These are phyloP conservation scores for Poeciliopsis occidentalis DNA, from an alignment of 2,113 vertebrate genomes.

Conservation along the genomic window DNA sequence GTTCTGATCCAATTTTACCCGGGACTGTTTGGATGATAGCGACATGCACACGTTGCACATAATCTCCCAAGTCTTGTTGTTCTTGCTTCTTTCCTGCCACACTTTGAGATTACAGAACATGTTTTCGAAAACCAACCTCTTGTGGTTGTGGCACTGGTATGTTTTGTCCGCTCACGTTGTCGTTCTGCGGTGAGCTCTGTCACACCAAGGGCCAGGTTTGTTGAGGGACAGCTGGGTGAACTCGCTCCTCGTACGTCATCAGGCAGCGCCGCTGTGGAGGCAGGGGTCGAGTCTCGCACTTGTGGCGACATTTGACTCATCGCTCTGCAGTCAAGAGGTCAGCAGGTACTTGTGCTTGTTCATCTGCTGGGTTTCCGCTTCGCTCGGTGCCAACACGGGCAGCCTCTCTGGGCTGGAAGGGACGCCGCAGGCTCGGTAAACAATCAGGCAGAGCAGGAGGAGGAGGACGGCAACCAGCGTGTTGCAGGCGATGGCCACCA, in stretches of 20 bases:
- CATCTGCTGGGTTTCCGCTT: slow-evolving; percentile 58
- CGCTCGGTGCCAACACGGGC: slow-evolving; percentile 65
- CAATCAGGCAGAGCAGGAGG: slow-evolving; percentile 77
- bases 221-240: slow-evolving; percentile 26
- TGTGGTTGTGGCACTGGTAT: background rate
- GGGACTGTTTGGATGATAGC: background rate
- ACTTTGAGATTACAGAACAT: slow-evolving; percentile 47
- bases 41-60: slow-evolving; percentile 41
- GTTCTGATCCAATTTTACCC: slow-evolving; percentile 54
- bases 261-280: slow-evolving; percentile 5
- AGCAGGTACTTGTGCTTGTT: slow-evolving; percentile 80
- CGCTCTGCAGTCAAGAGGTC: slow-evolving; percentile 70
- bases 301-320: slow-evolving; percentile 43
- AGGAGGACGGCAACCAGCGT: slow-evolving; percentile 77
- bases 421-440: slow-evolving; percentile 81
- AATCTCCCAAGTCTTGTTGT: slow-evolving; percentile 33
- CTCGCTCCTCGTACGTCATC: slow-evolving; percentile 1
- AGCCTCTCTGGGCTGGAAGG: slow-evolving; percentile 80
- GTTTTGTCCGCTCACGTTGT: background rate
- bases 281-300: background rate
- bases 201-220: slow-evolving; percentile 13
- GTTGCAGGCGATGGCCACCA: slow-evolving; percentile 83
- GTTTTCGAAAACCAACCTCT: slow-evolving; percentile 60
- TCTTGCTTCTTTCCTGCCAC: slow-evolving; percentile 28
- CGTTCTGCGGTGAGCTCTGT: slow-evolving; percentile 5